Evolutionary conservation across 2,113 vertebrate species (phyloP).

Genomic region (Syrmaticus mikado): DNA sequence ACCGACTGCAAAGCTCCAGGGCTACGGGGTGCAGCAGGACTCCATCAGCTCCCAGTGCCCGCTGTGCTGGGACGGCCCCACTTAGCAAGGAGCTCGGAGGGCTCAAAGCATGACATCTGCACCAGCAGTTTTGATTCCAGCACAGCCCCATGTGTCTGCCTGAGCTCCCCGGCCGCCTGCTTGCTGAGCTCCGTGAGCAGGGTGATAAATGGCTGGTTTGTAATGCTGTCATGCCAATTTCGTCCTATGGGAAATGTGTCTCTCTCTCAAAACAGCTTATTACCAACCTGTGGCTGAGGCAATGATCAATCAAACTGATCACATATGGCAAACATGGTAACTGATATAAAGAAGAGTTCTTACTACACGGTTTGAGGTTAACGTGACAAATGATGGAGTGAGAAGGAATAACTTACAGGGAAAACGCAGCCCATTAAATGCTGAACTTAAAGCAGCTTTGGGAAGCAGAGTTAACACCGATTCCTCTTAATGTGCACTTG

Average conservation of each 20-base stretch:
- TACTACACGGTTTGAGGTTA: slow-evolving; percentile 39
- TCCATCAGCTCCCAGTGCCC: too few species aligned
- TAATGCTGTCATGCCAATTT: slow-evolving; percentile 87
- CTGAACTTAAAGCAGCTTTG: neutral
- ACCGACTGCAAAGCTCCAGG: neutral
- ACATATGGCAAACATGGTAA: slow-evolving; percentile 87
- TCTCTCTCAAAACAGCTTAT: slow-evolving; percentile 88
- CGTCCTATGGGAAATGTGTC: slow-evolving; percentile 87
- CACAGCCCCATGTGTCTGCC: neutral
- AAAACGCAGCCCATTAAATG: neutral
- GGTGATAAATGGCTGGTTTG: slow-evolving; percentile 95
- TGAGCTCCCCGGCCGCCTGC: neutral
- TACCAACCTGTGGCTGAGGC: slow-evolving; percentile 87
- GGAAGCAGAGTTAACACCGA: slow-evolving; percentile 1
- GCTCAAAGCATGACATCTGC: neutral
- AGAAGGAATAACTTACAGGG: slow-evolving; percentile 39
- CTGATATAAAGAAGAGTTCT: slow-evolving; percentile 79
- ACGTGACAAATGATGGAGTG: slow-evolving; percentile 30
- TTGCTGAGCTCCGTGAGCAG: slow-evolving; percentile 76
- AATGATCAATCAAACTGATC: slow-evolving; percentile 96
- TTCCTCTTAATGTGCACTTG: neutral
- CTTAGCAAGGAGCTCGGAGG: neutral
- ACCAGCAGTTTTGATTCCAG: neutral
- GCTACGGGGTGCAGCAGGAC: too few species aligned
- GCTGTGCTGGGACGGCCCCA: too few species aligned